Percentiles rank a stretch among this genome's conserved stretches.
Conservation (phyloP, 2,888 invertebrate species). For the Vanessa cardui region DNA sequence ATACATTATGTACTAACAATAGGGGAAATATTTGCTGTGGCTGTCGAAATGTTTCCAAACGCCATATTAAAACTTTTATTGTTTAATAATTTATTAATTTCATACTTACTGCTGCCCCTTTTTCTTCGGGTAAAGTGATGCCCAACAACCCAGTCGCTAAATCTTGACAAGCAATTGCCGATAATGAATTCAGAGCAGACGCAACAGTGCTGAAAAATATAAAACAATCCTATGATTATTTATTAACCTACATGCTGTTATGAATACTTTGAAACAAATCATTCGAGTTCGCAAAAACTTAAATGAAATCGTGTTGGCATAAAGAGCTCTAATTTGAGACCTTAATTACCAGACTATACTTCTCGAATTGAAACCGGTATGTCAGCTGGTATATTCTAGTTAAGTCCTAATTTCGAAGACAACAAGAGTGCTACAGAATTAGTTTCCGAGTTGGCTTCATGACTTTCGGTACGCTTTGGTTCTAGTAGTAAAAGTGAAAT, state of each 20-base stretch:
- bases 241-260: background rate
- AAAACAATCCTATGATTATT: too few relatives aligned
- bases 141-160: constrained; percentile 88
- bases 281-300: background rate
- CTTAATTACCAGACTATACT: constrained; percentile 48
- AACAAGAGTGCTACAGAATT: constrained; percentile 48
- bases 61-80: background rate
- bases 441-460: constrained; percentile 54
- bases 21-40: too few relatives aligned
- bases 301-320: constrained; percentile 19
- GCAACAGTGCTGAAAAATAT: constrained; percentile 91
- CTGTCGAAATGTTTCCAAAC: background rate
- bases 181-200: constrained; percentile 95
- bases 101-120: constrained; percentile 87
- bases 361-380: constrained; percentile 68
- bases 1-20: too few relatives aligned
- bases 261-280: background rate
- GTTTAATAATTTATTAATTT: background rate
- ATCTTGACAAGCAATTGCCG: constrained; percentile 96
- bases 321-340: constrained; percentile 39
- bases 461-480: constrained; percentile 43
- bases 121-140: constrained; percentile 87
- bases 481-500: constrained; percentile 6
- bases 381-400: constrained; percentile 67
- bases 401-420: constrained; percentile 53